Percentiles rank a stretch among this genome's conserved stretches.
These are phyloP conservation scores for Orius insidiosus DNA, from an alignment of 1,140 invertebrate species.

Conservation along the genomic window DNA sequence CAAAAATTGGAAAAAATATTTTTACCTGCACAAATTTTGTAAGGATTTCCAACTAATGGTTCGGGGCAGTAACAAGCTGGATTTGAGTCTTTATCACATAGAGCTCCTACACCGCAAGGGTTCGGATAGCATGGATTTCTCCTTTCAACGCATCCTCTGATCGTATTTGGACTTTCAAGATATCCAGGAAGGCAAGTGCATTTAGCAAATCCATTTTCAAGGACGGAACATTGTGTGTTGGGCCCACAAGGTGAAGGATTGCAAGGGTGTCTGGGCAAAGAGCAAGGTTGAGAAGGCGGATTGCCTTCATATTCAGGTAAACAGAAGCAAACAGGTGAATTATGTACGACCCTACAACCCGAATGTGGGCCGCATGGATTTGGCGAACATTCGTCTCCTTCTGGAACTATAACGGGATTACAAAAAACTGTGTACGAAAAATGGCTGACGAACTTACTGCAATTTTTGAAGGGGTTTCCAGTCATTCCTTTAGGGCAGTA, in stretches of 20 bases:
- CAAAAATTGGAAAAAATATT: background rate
- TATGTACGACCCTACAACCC: constrained; percentile 52
- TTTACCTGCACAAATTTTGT: constrained; percentile 42
- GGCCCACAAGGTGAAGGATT: constrained; percentile 71
- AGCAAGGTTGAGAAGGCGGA: constrained; percentile 49
- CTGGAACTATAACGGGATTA: constrained; percentile 43
- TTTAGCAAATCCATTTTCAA: constrained; percentile 67
- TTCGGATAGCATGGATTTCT: constrained; percentile 64
- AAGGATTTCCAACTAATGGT: constrained; percentile 58
- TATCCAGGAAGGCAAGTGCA: constrained; percentile 70
- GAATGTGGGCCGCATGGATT: constrained; percentile 71
- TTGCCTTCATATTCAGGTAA: constrained; percentile 74
- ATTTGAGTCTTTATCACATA: constrained; percentile 54
- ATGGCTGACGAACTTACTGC: constrained; percentile 51
- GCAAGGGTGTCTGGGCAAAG: constrained; percentile 54
- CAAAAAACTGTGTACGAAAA: background rate
- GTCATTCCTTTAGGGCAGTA: constrained; percentile 76
- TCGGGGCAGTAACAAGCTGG: constrained; percentile 69
- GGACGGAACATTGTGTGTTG: constrained; percentile 64
- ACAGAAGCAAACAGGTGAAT: constrained; percentile 62
- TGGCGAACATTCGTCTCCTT: constrained; percentile 65
- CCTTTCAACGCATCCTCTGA: constrained; percentile 60
- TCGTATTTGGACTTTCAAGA: constrained; percentile 74
- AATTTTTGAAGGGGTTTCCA: constrained; percentile 79
- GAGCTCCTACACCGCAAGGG: constrained; percentile 57